Evolutionary conservation across 2,888 invertebrate genomes (phyloP), one percentile per base, ranked within the genome.

Genomic region (Melanchra persicariae): DNA sequence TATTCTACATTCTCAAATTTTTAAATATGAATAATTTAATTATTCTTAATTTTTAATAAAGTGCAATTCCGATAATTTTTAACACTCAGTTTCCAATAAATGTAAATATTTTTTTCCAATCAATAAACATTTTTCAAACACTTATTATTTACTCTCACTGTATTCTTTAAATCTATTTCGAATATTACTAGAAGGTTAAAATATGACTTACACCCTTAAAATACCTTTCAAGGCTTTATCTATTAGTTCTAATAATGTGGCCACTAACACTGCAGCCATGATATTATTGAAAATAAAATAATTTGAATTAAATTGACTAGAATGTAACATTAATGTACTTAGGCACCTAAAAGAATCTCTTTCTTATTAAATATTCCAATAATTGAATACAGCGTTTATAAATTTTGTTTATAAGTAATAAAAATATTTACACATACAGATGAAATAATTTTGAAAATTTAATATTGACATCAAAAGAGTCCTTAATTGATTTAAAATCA

Each of bases 281-380:
- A 77, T 70, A 74, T 75, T 82, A 81, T 79, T 77, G 77, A 84
- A 83, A 83, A 79, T 77, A 70, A 84, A 70, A 83, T 82, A 85
- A 84, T 79, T 83, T 87, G 81, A 85, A 87, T 87, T 77, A 92
- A 93, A 93, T 94, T 94, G 94, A 94, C 94, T 94, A 94, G 94
- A 93, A 89, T 89, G 77, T 87, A 89, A 88, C 77, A 81, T 87
- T 88, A 85, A 88, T 87, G 89, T 92, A 90, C 91, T 89, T 88
- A 91, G 86, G 85, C 88, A 89, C 83, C 90, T 91, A 88, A 87
- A 85, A 84, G 77, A 83, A 85, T 77, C 54, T 77, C 55, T 77
- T 70, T 57, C 60, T 61, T 55, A 77, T 65, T 70, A 64, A 77
- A 84, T 64, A 58, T 79, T 58, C 54, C 77, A 76, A 75, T 81